Conservation (phyloP, 2,797 vertebrate species). For the Cyprinodon diabolis region DNA sequence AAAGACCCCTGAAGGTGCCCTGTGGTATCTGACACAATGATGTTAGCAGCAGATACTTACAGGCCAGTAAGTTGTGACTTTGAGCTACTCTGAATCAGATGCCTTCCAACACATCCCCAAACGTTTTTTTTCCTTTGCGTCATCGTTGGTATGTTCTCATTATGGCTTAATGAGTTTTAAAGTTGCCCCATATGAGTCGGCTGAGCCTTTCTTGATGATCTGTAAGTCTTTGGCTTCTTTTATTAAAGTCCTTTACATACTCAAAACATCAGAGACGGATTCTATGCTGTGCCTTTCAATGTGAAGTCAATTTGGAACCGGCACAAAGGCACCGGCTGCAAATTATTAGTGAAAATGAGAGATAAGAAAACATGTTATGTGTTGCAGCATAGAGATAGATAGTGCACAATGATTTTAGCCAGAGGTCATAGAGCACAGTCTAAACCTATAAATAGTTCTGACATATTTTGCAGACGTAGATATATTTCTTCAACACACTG, state of each 20-base stretch:
- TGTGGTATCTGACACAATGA: constrained; percentile 39
- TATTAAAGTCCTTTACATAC: neutral
- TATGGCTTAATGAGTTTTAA: neutral
- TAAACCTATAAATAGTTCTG: constrained; percentile 23
- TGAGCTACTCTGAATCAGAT: neutral
- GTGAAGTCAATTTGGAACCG: neutral
- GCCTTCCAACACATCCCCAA: neutral
- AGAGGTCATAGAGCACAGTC: constrained; percentile 5
- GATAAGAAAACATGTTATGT: constrained; percentile 24
- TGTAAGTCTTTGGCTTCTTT: neutral
- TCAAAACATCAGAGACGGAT: neutral
- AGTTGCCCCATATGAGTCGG: neutral
- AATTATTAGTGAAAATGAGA: constrained; percentile 4
- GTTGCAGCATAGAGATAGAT: neutral
- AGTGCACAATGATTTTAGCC: neutral
- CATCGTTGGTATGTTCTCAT: neutral
- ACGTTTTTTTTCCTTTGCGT: neutral
- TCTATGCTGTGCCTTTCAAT: constrained; percentile 5
- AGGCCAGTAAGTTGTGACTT: constrained; percentile 2
- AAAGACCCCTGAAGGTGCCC: constrained; percentile 16
- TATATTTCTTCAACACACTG: constrained; percentile 9
- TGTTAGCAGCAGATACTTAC: constrained; percentile 15
- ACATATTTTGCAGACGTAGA: constrained; percentile 13
- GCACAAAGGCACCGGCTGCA: neutral
- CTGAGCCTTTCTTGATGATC: neutral